phyloP scores from a whole-genome alignment of 2,113 vertebrate genomes.

The Lonchura striata region DNA sequence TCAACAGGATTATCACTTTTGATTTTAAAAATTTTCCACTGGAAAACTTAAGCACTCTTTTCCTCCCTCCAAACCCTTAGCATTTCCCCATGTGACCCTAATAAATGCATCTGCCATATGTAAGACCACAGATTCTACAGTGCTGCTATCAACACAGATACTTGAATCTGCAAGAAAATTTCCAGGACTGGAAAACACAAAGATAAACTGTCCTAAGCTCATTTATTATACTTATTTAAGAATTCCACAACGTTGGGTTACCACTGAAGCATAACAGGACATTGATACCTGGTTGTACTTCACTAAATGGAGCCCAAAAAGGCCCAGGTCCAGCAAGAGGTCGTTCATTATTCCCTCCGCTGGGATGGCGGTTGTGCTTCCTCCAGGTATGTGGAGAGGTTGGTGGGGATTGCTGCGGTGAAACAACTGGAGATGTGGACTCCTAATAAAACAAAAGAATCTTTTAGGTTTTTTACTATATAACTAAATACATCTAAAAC shows the following conservation, averaged over 20 bases:
- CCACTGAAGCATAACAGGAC: conserved; percentile 11
- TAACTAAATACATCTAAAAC: conserved; percentile 7
- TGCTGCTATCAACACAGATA: neutral
- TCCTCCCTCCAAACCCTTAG: neutral
- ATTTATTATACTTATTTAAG: neutral
- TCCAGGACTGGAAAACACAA: neutral
- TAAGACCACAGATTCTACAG: neutral
- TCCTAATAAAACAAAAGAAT: conserved; percentile 80
- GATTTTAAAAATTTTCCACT: neutral
- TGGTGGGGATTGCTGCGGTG: conserved; percentile 94
- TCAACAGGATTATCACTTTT: neutral
- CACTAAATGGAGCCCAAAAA: conserved; percentile 91
- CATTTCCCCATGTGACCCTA: neutral
- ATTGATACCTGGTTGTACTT: conserved; percentile 86
- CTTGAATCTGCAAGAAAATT: neutral
- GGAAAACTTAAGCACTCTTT: neutral
- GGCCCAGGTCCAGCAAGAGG: conserved; percentile 81
- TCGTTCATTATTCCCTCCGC: conserved; percentile 87
- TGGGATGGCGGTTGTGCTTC: conserved; percentile 93
- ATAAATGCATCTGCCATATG: neutral
- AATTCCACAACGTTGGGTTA: neutral
- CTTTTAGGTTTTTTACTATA: conserved; percentile 16
- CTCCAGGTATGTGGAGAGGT: conserved; percentile 91
- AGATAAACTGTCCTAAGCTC: neutral
- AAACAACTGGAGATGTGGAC: conserved; percentile 92